Evolutionary conservation across 1,140 invertebrate species (phyloP).

Genomic region (Conus betulinus): DNA sequence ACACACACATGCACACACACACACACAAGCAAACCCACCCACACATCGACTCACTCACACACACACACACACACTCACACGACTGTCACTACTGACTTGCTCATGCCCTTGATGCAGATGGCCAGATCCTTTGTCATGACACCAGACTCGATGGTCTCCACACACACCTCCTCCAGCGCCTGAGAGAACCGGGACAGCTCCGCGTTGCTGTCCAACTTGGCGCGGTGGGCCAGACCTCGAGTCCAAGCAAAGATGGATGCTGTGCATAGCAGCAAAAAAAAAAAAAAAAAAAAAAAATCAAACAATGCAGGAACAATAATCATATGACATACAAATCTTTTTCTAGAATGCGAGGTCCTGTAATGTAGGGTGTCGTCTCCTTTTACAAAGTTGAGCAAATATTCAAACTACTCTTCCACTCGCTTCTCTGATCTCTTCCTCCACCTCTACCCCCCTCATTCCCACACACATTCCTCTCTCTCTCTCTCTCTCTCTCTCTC

Average conservation of each 20-base stretch:
- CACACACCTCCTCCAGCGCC: slow-evolving; percentile 91
- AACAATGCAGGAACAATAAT: not conserved
- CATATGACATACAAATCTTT: not conserved
- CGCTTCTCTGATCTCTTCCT: too few species aligned
- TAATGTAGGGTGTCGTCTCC: not conserved
- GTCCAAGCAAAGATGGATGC: slow-evolving; percentile 99
- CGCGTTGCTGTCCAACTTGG: slow-evolving; percentile 92
- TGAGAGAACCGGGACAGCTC: slow-evolving; percentile 86
- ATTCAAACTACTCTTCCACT: too few species aligned
- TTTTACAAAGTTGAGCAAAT: too few species aligned
- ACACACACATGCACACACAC: not conserved
- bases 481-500: too few species aligned
- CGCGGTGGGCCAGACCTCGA: slow-evolving; percentile 91
- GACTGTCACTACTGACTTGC: slow-evolving; percentile 53
- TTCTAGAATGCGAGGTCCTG: not conserved
- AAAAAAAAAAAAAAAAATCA: not conserved
- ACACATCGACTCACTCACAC: not conserved
- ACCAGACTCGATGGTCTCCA: slow-evolving; percentile 95
- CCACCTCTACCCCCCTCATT: too few species aligned
- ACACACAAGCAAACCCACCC: not conserved
- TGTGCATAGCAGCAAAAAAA: slow-evolving; percentile 72
- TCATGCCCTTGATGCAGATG: slow-evolving; percentile 94
- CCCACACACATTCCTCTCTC: too few species aligned
- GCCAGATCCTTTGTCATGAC: slow-evolving; percentile 99
- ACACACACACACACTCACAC: slow-evolving; percentile 3